Evolutionary conservation across 2,888 invertebrate genomes (phyloP).

Genomic region (Stenchaetothrips biformis): DNA sequence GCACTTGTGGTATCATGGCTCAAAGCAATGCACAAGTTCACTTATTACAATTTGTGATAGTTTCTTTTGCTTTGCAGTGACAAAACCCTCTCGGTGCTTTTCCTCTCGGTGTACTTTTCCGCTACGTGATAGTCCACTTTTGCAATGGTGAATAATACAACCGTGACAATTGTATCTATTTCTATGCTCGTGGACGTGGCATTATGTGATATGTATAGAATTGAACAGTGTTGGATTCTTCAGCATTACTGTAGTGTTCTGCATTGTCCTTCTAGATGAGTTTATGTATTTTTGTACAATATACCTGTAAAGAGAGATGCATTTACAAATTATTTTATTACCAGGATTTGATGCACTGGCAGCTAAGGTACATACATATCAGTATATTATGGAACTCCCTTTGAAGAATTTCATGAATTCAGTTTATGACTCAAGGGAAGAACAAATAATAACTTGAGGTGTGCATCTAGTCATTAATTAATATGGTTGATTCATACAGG

Average conservation of each 20-base stretch:
- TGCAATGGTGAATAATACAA: neutral
- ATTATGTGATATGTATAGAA: slow-evolving; percentile 14
- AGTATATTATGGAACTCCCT: slow-evolving; percentile 1
- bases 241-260: neutral
- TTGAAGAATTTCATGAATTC: neutral
- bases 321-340: slow-evolving; percentile 11
- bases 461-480: slow-evolving; percentile 11
- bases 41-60: no score
- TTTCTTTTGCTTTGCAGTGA: no score
- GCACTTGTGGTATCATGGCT: neutral
- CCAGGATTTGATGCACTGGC: slow-evolving; percentile 24
- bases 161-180: neutral
- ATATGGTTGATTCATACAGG: neutral
- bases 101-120: neutral
- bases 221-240: neutral
- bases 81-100: neutral
- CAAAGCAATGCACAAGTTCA: neutral
- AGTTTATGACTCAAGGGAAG: neutral
- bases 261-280: neutral
- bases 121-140: neutral
- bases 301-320: slow-evolving; percentile 1
- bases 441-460: neutral
- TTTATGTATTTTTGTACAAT: slow-evolving; percentile 9
- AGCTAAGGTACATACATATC: slow-evolving; percentile 23
- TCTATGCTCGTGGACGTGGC: neutral